Evolutionary conservation across 2,888 invertebrate genomes (phyloP).

Genomic region (Lagria hirta): DNA sequence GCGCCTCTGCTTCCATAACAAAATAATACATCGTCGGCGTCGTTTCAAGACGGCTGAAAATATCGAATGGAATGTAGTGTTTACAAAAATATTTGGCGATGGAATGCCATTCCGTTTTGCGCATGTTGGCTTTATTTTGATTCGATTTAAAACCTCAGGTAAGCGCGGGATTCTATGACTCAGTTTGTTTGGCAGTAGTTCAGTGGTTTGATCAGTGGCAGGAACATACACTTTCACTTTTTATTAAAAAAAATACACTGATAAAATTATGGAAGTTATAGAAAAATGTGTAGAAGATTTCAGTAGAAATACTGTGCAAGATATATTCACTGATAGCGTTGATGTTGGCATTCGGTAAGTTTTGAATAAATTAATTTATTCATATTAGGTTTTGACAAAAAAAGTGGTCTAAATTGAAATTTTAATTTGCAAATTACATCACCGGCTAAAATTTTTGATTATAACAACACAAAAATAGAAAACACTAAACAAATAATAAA

Average conservation of each 20-base stretch:
- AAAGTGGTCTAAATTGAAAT: neutral
- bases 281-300: constrained; percentile 21
- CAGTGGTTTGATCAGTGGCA: constrained; percentile 22
- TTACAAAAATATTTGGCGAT: constrained; percentile 43
- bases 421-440: constrained; percentile 2
- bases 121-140: constrained; percentile 40
- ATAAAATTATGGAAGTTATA: constrained; percentile 19
- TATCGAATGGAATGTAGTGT: constrained; percentile 41
- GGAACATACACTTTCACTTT: too few relatives aligned
- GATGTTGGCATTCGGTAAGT: constrained; percentile 34
- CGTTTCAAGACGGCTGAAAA: constrained; percentile 33
- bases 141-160: constrained; percentile 45
- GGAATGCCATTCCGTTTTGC: constrained; percentile 37
- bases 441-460: constrained; percentile 1
- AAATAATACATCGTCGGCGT: constrained; percentile 24
- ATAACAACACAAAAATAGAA: constrained; percentile 3
- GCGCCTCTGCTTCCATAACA: too few relatives aligned
- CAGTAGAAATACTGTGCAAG: constrained; percentile 40
- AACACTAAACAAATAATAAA: too few relatives aligned
- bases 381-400: neutral
- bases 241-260: constrained; percentile 30
- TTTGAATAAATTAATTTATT: constrained; percentile 1
- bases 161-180: constrained; percentile 47
- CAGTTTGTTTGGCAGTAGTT: constrained; percentile 37
- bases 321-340: constrained; percentile 42